Evolutionary conservation across 2,113 vertebrate species (phyloP).

Genomic region (Progne subis): DNA sequence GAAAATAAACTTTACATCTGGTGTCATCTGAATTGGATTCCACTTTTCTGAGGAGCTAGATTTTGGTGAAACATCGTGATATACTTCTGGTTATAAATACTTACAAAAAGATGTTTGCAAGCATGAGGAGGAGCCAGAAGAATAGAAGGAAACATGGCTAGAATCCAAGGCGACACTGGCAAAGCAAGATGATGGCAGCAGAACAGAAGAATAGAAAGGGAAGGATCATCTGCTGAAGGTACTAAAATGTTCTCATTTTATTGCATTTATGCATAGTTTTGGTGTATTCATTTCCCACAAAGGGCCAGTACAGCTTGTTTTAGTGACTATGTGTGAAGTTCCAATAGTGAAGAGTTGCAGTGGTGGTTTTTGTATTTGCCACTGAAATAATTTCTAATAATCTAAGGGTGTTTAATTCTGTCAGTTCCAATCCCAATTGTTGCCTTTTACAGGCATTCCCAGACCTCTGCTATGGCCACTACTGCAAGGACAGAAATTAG

Average conservation of each 20-base stretch:
- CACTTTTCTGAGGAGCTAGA: not conserved
- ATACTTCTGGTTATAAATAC: slow-evolving; percentile 22
- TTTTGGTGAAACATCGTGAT: slow-evolving; percentile 5
- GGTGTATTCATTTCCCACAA: not conserved
- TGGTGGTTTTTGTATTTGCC: not conserved
- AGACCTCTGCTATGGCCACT: not conserved
- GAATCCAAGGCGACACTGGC: not conserved
- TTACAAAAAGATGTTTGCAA: slow-evolving; percentile 30
- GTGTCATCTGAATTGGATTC: slow-evolving; percentile 14
- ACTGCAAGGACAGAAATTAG: not conserved
- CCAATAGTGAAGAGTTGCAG: not conserved
- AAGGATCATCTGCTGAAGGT: slow-evolving; percentile 27
- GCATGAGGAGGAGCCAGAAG: slow-evolving; percentile 25
- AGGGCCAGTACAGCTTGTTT: not conserved
- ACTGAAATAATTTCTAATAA: not conserved
- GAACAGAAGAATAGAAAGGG: slow-evolving; percentile 27
- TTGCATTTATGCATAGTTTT: not conserved
- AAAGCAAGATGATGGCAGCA: slow-evolving; percentile 5
- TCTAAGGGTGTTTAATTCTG: not conserved
- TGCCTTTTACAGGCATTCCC: not conserved
- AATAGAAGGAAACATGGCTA: slow-evolving; percentile 1
- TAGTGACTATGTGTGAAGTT: not conserved
- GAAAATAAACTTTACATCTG: not conserved
- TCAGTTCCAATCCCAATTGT: not conserved
- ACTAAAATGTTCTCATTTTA: not conserved